phyloP scores from a whole-genome alignment of 53 echinoderm and acorn worm species.

The Glandiceps talaboti region DNA sequence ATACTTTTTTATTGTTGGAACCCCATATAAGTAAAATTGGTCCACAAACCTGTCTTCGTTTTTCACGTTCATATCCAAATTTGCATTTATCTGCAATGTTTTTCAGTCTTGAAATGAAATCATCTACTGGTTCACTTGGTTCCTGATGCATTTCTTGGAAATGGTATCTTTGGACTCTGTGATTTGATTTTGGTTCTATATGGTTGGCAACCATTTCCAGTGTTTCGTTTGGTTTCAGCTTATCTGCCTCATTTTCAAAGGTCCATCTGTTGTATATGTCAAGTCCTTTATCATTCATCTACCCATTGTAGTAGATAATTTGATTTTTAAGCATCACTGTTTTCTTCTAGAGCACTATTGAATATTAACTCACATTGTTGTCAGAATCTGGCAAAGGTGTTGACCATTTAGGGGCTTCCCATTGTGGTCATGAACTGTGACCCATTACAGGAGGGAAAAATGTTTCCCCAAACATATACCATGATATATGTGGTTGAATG shows the following conservation, averaged over 20 bases:
- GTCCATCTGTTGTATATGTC: not conserved
- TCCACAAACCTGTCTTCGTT: not conserved
- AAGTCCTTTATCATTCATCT: not conserved
- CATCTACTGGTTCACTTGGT: not conserved
- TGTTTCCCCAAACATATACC: too few relatives aligned
- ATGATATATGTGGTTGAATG: too few relatives aligned
- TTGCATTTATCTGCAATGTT: not conserved
- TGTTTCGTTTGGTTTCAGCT: not conserved
- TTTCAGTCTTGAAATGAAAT: not conserved
- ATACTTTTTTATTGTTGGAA: not conserved
- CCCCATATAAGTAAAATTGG: not conserved
- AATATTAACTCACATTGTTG: conserved; percentile 12
- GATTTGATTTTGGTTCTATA: conserved; percentile 15
- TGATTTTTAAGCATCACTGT: not conserved
- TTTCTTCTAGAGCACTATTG: not conserved
- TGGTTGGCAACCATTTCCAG: conserved; percentile 5
- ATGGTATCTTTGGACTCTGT: conserved; percentile 8
- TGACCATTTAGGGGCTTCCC: conserved; percentile 15
- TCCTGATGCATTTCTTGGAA: conserved; percentile 14
- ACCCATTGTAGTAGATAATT: conserved; percentile 1
- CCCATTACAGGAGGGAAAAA: too few relatives aligned
- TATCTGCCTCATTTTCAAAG: not conserved
- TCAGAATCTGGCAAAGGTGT: conserved; percentile 7
- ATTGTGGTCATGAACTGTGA: too few relatives aligned
- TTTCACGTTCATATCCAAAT: too few relatives aligned